phyloP scores from a whole-genome alignment of 2,113 vertebrate genomes.

The Papio anubis region DNA sequence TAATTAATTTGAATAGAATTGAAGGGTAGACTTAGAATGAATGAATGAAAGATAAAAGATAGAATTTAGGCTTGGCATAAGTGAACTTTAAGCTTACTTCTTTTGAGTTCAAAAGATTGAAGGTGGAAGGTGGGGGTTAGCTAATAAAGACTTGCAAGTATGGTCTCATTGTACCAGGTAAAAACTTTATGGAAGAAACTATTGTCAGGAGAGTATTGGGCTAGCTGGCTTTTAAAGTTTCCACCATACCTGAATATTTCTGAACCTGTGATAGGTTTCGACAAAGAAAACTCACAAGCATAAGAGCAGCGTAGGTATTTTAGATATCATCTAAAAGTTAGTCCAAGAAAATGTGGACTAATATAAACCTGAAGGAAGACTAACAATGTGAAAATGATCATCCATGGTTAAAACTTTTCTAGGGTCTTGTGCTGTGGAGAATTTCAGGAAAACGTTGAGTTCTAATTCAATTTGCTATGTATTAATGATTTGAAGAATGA shows the following conservation, averaged over 20 bases:
- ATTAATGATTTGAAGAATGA: constrained; percentile 31
- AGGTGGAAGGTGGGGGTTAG: background rate
- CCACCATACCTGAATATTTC: background rate
- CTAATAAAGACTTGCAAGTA: background rate
- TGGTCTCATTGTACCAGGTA: no score
- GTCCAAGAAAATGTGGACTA: background rate
- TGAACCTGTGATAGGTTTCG: background rate
- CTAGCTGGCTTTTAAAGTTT: background rate
- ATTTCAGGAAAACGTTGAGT: background rate
- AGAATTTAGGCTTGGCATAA: background rate
- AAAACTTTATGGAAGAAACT: background rate
- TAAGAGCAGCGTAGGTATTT: background rate
- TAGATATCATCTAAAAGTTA: background rate
- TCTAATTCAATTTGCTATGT: constrained; percentile 3
- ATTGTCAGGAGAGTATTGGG: background rate
- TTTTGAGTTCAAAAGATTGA: background rate
- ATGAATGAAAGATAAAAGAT: background rate
- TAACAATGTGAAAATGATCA: background rate
- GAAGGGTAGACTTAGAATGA: background rate
- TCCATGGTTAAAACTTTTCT: background rate
- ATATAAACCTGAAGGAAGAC: background rate
- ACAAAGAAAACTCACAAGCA: background rate
- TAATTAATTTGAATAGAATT: background rate
- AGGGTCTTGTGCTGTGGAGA: background rate
- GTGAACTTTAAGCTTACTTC: background rate